Conservation (phyloP, 2,888 invertebrate species). For the Brachyopa scutellaris region DNA sequence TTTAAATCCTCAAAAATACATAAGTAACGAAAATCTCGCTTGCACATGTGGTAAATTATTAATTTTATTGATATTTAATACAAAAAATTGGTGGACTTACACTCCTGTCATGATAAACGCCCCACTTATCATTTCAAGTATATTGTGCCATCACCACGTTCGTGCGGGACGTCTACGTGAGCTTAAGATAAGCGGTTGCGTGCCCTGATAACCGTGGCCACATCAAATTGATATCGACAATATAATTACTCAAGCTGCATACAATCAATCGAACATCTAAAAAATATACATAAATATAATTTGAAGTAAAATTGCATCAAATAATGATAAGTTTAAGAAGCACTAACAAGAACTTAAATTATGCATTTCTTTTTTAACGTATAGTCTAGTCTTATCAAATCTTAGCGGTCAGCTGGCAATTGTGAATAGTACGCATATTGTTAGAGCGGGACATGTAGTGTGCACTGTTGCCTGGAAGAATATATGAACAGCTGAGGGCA, state of each 20-base stretch:
- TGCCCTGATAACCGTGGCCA: conserved; percentile 58
- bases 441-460: conserved; percentile 34
- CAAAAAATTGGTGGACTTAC: conserved; percentile 5
- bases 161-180: conserved; percentile 18
- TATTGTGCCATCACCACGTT: conserved; percentile 39
- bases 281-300: background rate
- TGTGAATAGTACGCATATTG: conserved; percentile 47
- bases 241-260: conserved; percentile 4
- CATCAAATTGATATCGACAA: conserved; percentile 14
- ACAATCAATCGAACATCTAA: conserved; percentile 5
- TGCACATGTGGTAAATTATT: conserved; percentile 6
- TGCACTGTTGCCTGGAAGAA: conserved; percentile 33
- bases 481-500: conserved; percentile 73
- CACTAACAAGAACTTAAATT: no score
- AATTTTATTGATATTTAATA: conserved; percentile 13
- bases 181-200: conserved; percentile 64
- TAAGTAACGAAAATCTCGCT: background rate
- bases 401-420: conserved; percentile 26
- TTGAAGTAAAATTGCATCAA: conserved; percentile 16
- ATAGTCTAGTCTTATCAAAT: no score
- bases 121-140: conserved; percentile 23
- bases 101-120: conserved; percentile 30
- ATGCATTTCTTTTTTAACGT: no score
- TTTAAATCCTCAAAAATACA: conserved; percentile 1
- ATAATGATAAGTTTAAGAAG: no score